Percentiles rank a stretch among this genome's conserved stretches.
Conservation (phyloP, 2,797 vertebrate species). For the Novumbra hubbsi region DNA sequence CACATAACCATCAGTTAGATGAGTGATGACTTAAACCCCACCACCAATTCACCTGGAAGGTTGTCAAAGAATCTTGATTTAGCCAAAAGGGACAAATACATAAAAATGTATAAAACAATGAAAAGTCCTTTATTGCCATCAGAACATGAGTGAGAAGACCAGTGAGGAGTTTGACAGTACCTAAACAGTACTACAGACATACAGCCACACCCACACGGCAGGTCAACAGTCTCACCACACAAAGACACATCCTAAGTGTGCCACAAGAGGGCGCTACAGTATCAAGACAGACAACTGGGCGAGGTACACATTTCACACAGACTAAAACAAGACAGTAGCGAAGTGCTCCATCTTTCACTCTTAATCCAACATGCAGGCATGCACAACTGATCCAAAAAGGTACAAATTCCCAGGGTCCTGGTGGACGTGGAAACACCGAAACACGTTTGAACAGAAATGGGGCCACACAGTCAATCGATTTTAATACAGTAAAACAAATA, state of each 20-base stretch:
- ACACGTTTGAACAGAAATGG: constrained; percentile 60
- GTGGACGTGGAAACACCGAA: constrained; percentile 51
- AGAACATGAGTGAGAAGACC: constrained; percentile 75
- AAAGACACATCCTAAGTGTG: not conserved
- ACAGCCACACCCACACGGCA: constrained; percentile 39
- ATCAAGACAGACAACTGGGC: constrained; percentile 57
- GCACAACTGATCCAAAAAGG: constrained; percentile 34
- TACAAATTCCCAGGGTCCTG: constrained; percentile 63
- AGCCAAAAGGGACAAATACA: constrained; percentile 33
- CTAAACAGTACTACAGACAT: constrained; percentile 59
- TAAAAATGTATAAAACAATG: constrained; percentile 72
- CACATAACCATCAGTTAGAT: not conserved
- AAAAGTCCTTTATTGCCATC: constrained; percentile 80
- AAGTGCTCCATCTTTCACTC: constrained; percentile 30
- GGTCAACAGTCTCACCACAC: not conserved
- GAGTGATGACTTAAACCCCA: not conserved
- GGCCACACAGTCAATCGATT: constrained; percentile 58
- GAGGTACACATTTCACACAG: constrained; percentile 67
- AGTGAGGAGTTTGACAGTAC: constrained; percentile 60
- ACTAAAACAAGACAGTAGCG: constrained; percentile 44
- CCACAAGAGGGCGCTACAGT: constrained; percentile 18
- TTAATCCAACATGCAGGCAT: constrained; percentile 61
- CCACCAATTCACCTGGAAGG: not conserved
- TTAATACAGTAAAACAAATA: constrained; percentile 24
- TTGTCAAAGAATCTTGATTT: not conserved